phyloP scores from a whole-genome alignment of 1,140 invertebrate genomes.

The Nymphalis io region DNA sequence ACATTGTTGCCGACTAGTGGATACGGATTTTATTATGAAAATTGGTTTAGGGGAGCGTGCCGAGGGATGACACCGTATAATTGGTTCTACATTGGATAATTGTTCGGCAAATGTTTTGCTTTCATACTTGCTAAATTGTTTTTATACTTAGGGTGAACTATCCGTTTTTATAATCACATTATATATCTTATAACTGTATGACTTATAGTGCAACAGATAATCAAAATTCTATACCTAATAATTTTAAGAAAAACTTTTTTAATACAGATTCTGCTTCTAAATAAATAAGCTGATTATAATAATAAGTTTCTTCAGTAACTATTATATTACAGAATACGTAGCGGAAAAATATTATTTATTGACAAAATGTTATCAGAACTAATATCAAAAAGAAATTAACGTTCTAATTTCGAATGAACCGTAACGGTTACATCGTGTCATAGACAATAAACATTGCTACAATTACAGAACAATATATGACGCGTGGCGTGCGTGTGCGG shows the following conservation, averaged over 20 bases:
- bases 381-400: slow-evolving; percentile 25
- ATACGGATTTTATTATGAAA: slow-evolving; percentile 74
- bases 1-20: slow-evolving; percentile 62
- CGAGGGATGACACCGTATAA: slow-evolving; percentile 68
- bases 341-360: background rate
- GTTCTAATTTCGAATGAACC: slow-evolving; percentile 48
- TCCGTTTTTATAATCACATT: slow-evolving; percentile 13
- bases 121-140: slow-evolving; percentile 50
- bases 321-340: too few relatives aligned
- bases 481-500: slow-evolving; percentile 49
- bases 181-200: background rate
- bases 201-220: background rate
- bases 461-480: slow-evolving; percentile 51
- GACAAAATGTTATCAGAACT: slow-evolving; percentile 3
- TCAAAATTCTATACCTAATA: too few relatives aligned
- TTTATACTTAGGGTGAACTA: slow-evolving; percentile 42
- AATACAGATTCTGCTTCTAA: too few relatives aligned
- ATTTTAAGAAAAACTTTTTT: too few relatives aligned
- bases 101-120: slow-evolving; percentile 66
- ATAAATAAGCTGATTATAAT: too few relatives aligned
- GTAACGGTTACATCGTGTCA: slow-evolving; percentile 22
- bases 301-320: too few relatives aligned
- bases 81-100: slow-evolving; percentile 72
- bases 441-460: slow-evolving; percentile 56
- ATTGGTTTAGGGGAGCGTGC: slow-evolving; percentile 66